Base-by-base conservation (phyloP, 2,888 invertebrate species). In the Gibbula magus region DNA sequence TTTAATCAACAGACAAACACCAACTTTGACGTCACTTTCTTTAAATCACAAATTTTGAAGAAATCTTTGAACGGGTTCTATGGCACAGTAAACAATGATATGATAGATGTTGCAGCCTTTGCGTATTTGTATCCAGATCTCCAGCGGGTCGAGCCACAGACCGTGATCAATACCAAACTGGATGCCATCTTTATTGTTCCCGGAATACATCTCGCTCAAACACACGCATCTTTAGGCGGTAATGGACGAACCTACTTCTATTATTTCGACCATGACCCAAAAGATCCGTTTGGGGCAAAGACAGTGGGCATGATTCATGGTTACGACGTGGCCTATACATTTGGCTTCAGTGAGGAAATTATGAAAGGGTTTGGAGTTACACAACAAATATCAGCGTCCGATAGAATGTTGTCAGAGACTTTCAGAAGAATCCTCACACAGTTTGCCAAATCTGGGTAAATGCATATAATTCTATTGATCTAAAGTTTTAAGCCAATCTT, bases 341-440 rank as follows among this genome's bases (percentile, higher is more conserved):
- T 25, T 25, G 56, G 56, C 56, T 56, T 56, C 25, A 56, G 22
- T n/a, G 1, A 25, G 56, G 8, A n/a, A 45, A 10, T 45, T 13
- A 7, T 45, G 45, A 45, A 45, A 45, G 45, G 45, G 45, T 45
- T 45, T 45, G 10, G 45, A 5, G 45, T 45, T 45, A 45, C 45
- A 8, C 5, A 45, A 45, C 10, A n/a, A 16, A 83, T 81, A 39
- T 80, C 81, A 29, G 94, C 97, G 85, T 96, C 97, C 91, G 98
- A 98, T 93, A 94, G 96, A 39, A 95, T 96, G 87, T 95, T 98
- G 86, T 96, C 97, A 90, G 95, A 95, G 91, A 94, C 96, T 84
- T 96, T 98, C 93, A 98, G 98, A 97, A 95, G 95, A 91, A 98
- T 97, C 93, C 98, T 98, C 98, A 96, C 97, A 0, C 98, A 98